Evolutionary conservation across 2,888 invertebrate species (phyloP), one percentile per base, ranked within the genome.

Genomic region (Poecilobothrus nobilitatus): DNA sequence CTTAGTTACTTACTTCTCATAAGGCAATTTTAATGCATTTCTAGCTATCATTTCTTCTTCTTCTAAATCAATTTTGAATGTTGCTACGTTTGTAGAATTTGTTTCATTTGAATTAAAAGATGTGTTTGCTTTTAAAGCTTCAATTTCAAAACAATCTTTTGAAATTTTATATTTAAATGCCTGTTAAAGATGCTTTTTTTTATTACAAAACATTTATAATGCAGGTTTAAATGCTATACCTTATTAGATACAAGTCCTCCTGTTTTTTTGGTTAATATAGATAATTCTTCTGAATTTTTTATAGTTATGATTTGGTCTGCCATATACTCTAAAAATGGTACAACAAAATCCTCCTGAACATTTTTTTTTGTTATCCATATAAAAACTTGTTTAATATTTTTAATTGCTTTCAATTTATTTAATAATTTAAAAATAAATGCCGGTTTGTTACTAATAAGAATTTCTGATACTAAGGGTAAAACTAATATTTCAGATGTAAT

Each of bases 41-140:
- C 81, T 78, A 4, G 82, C 80, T 10, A 80, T 74, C 8, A 82
- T 69, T 70, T 82, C 82, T 63, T 81, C 80, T 69, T 82, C 82
- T 22, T 80, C 78, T 8, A 81, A 71, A 62, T 80, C 80, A 33
- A 82, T 82, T 74, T 82, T 82, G 65, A 82, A 82, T 8, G 82
- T 81, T 34, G 76, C 76, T 5, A 73, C 64, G 10, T 62, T 66
- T 61, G 71, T 70, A 10, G 73, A 73, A 44, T 73, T 71, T 6
- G 66, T 67, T 5, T 53, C 22, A 6, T 22, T 44, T 1, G 34
- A n/a, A 34, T 64, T n/a, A n/a, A 2, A 67, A 12, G 63, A 64
- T n/a, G 27, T 21, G 21, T 41, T 63, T 1, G 69, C 65, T 12
- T 72, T 74, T 6, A 70, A 9, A 3, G 74, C 71, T 63, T 75